A percentile compares a stretch with the other conserved stretches of the same genome.
phyloP scores from a whole-genome alignment of 1,140 invertebrate genomes.

The Teleogryllus occipitalis region DNA sequence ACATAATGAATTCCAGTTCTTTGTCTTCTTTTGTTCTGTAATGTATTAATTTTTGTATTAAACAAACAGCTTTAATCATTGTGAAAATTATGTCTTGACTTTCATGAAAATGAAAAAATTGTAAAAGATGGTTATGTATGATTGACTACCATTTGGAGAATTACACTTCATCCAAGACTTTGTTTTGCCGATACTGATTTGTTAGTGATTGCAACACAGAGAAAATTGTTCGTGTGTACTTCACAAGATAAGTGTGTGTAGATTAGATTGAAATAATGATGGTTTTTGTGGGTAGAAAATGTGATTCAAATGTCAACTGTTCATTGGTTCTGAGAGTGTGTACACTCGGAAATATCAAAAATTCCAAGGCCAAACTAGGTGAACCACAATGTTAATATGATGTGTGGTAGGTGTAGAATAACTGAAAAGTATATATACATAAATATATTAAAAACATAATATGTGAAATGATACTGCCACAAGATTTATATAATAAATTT shows the following conservation, averaged over 20 bases:
- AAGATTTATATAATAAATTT: neutral
- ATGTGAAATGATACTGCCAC: neutral
- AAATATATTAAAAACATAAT: neutral
- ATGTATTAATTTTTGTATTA: too few species aligned
- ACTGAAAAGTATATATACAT: neutral
- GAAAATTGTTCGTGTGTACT: neutral
- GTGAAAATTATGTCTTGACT: too few species aligned
- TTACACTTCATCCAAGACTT: neutral
- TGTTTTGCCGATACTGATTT: neutral
- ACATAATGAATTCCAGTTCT: too few species aligned
- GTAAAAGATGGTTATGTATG: neutral
- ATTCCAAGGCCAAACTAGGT: neutral
- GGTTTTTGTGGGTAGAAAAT: neutral
- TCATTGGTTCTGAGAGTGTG: neutral
- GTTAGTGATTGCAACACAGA: neutral
- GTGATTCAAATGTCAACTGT: neutral
- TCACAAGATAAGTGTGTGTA: neutral
- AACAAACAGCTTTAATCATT: too few species aligned
- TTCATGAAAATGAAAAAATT: too few species aligned
- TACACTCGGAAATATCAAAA: neutral
- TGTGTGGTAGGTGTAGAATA: neutral
- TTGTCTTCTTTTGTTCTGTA: too few species aligned
- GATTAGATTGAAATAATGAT: neutral
- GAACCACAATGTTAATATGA: neutral
- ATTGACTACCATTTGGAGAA: neutral